Base-by-base conservation (phyloP, 2,797 vertebrate genomes). In the Cyprinella venusta region DNA sequence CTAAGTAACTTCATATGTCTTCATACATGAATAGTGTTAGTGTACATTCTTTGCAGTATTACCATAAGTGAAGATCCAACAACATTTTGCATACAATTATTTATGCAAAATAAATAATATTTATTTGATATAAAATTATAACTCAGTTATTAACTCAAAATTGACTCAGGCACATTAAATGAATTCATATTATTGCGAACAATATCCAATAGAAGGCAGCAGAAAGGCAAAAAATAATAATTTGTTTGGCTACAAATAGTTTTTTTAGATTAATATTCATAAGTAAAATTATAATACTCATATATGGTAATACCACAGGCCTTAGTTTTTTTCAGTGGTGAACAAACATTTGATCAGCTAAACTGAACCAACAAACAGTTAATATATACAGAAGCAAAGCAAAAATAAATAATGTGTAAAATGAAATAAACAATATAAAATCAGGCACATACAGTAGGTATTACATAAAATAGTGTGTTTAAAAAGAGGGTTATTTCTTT, bases 341-440 rank as follows among this genome's bases (percentile, higher is more conserved):
- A 71, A 80, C 12, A n/a, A 21, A 56, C 18, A 80, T 30, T 15
- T 50, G 26, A 69, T 78, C 10, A 54, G 16, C 16, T 7, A 40
- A 42, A 69, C 10, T 26, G 2, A 63, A 63, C 26, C 24, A 63
- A 63, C 61, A 63, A 61, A 50, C 10, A 59, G 40, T 33, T 61
- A 33, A 59, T 16, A n/a, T 5, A 48, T 19, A 70, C 18, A 12
- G 26, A 59, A 42, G 36, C 1, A 42, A 79, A 40, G n/a, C 18
- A 18, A 26, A 2, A 75, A 75, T 75, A 82, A 75, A 75, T 50
- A 38, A 64, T 74, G 12, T 50, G 21, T 65, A 33, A 74, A 63
- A 50, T 69, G 0, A 56, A 38, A 68, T n/a, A 13, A n/a, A 36
- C 21, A 0, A 42, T 26, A 48, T 1, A 19, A 33, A 30, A 42